Percentiles rank a stretch among this genome's conserved stretches.
Evolutionary conservation across 1,140 invertebrate genomes (phyloP).

Genomic region (Maniola jurtina): DNA sequence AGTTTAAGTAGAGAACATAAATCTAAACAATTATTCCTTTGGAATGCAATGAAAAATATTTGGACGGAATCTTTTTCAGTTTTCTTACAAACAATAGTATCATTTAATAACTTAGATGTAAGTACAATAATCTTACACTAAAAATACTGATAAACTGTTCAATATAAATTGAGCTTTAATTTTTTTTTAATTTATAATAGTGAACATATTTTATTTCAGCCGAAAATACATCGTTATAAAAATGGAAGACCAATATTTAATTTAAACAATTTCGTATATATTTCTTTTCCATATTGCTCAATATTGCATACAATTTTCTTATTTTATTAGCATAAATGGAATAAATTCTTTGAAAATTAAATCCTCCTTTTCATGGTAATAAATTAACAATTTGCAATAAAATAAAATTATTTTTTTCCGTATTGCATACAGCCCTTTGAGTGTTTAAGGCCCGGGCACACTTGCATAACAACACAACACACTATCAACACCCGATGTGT

Average conservation of each 20-base stretch:
- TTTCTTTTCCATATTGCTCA: no score
- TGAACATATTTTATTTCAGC: not conserved
- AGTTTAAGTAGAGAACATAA: conserved; percentile 4
- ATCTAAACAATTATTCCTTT: conserved; percentile 56
- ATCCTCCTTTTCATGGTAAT: no score
- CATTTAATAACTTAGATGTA: conserved; percentile 17
- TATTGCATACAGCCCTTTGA: not conserved
- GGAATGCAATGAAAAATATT: conserved; percentile 63
- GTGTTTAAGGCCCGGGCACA: not conserved
- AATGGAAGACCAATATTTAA: not conserved
- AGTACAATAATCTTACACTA: conserved; percentile 31
- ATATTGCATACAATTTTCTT: no score
- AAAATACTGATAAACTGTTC: conserved; percentile 56
- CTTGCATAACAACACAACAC: no score
- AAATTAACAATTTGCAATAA: not conserved
- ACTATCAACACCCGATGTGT: no score
- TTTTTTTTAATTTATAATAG: not conserved
- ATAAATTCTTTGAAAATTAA: no score
- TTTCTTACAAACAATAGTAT: conserved; percentile 28
- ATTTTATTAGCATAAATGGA: no score
- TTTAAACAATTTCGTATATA: no score
- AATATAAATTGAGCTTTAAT: conserved; percentile 20
- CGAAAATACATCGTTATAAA: not conserved
- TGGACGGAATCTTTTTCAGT: conserved; percentile 60
- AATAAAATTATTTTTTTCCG: not conserved